A percentile compares a stretch with the other conserved stretches of the same genome.
These are phyloP conservation scores for Ecdyonurus torrentis DNA, from an alignment of 2,888 invertebrate species.

Conservation along the genomic window DNA sequence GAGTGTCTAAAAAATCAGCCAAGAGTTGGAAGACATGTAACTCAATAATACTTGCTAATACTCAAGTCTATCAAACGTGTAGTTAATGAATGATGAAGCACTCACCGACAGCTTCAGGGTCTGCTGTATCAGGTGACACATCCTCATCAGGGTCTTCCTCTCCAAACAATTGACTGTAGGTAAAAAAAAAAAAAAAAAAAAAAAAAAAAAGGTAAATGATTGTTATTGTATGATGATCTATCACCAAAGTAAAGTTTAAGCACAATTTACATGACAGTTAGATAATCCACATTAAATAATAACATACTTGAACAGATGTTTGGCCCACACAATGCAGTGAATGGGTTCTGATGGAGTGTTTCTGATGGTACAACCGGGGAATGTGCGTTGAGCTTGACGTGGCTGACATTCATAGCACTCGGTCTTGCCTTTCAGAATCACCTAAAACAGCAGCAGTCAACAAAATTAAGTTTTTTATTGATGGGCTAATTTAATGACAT, in stretches of 20 bases:
- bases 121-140: conserved; percentile 92
- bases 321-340: conserved; percentile 99
- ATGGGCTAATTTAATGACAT: no score
- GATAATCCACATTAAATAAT: no score
- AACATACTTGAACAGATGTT: conserved; percentile 88
- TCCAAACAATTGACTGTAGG: conserved; percentile 81
- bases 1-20: no score
- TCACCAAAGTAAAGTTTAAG: background rate
- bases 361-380: conserved; percentile 95
- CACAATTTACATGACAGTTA: no score
- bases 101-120: conserved; percentile 72
- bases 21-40: background rate
- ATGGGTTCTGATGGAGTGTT: conserved; percentile 99
- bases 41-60: no score
- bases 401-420: conserved; percentile 97
- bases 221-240: background rate
- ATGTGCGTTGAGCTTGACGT: conserved; percentile 79
- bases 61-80: no score
- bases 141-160: conserved; percentile 94
- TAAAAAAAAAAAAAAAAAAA: background rate
- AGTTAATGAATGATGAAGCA: background rate
- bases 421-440: conserved; percentile 73
- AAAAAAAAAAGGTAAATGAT: no score
- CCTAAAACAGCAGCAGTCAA: no score
- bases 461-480: no score